These are phyloP conservation scores for Aurelia sp. DNA, from an alignment of 30 jellyfish, hydroid and myxozoan species.

Conservation along the genomic window DNA sequence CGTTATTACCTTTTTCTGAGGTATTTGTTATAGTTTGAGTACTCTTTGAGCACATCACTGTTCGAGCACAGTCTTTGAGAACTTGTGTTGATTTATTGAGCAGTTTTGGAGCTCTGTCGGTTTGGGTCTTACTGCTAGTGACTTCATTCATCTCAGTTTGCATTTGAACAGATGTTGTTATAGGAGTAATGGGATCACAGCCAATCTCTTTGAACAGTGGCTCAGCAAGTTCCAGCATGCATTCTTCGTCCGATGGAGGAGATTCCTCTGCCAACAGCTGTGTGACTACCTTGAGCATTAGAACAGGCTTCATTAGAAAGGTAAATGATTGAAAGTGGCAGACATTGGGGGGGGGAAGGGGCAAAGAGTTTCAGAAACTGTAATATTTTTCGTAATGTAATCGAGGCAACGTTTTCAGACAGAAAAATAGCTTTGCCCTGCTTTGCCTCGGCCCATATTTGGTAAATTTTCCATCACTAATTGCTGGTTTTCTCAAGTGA, in stretches of 20 bases:
- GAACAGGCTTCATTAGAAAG: not conserved
- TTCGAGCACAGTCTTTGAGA: no score
- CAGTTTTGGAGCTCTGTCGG: not conserved
- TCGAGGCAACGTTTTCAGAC: no score
- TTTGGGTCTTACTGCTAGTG: constrained; percentile 11
- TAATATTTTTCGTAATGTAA: not conserved
- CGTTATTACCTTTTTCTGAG: no score
- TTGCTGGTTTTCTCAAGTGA: no score
- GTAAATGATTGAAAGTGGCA: not conserved
- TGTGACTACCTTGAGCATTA: not conserved
- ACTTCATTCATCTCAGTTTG: constrained; percentile 3
- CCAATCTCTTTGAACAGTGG: constrained; percentile 30
- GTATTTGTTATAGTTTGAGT: no score
- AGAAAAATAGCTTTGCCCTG: no score
- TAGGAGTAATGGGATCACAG: constrained; percentile 7
- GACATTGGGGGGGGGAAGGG: not conserved
- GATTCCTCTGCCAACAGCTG: constrained; percentile 10
- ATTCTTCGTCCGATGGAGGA: constrained; percentile 13
- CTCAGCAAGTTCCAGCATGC: constrained; percentile 6
- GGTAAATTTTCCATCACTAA: no score
- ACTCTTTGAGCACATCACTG: no score
- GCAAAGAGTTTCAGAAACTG: constrained; percentile 1
- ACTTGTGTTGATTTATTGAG: constrained; percentile 1
- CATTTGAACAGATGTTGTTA: not conserved
- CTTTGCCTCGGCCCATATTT: no score